phyloP scores from a whole-genome alignment of 2,888 invertebrate species.

The Stictocephala bisonia region DNA sequence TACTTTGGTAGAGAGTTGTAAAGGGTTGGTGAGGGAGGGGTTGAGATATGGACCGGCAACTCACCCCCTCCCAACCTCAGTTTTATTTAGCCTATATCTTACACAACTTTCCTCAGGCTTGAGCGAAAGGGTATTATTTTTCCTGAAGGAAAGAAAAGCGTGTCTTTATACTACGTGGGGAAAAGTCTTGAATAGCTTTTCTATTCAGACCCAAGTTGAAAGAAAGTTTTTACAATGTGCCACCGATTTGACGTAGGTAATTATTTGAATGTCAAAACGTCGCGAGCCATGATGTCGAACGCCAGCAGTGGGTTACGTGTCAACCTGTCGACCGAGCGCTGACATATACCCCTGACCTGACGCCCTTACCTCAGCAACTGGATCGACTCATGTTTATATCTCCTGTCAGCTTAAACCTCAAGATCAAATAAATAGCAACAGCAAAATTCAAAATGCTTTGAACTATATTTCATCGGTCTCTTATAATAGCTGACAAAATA shows the following conservation, averaged over 20 bases:
- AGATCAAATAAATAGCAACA: too few species aligned
- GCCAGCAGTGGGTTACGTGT: not conserved
- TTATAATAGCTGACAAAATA: too few species aligned
- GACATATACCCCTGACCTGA: not conserved
- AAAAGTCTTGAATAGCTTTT: not conserved
- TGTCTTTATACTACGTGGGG: conserved; percentile 29
- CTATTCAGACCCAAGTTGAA: not conserved
- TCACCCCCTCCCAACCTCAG: conserved; percentile 26
- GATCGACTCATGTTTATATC: too few species aligned
- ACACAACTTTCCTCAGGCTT: conserved; percentile 35
- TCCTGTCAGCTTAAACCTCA: too few species aligned
- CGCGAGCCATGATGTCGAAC: not conserved
- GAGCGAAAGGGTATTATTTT: conserved; percentile 46
- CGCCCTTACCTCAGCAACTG: too few species aligned
- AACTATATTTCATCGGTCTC: too few species aligned
- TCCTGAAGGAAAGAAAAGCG: conserved; percentile 22
- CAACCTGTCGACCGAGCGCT: not conserved
- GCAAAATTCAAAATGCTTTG: too few species aligned
- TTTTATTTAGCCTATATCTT: conserved; percentile 47
- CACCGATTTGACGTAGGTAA: not conserved
- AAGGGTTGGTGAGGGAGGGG: not conserved
- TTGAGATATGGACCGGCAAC: not conserved
- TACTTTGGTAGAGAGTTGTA: not conserved
- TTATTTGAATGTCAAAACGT: not conserved
- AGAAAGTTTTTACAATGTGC: not conserved